These are phyloP conservation scores for Aricia agestis DNA, from an alignment of 1,140 invertebrate species.

Conservation along the genomic window DNA sequence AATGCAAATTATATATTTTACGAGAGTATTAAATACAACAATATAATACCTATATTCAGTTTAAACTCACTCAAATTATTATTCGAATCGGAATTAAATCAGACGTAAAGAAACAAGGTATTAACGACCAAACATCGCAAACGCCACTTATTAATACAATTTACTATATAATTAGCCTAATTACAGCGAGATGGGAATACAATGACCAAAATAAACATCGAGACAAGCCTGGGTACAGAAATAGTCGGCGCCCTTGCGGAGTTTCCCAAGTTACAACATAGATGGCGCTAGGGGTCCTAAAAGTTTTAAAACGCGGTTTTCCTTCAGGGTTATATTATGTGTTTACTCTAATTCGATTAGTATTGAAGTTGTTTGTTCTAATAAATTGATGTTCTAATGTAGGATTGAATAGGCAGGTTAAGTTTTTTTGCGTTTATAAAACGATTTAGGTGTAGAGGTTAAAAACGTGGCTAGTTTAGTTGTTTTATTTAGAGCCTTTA, in stretches of 20 bases:
- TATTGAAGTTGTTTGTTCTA: background rate
- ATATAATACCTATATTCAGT: no score
- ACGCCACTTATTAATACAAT: background rate
- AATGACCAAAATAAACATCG: slow-evolving; percentile 34
- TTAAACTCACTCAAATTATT: no score
- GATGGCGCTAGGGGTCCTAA: slow-evolving; percentile 54
- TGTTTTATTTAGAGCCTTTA: no score
- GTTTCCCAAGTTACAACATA: slow-evolving; percentile 55
- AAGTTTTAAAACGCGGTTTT: slow-evolving; percentile 19
- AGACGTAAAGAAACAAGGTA: no score
- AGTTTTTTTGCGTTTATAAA: no score
- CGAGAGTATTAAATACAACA: no score
- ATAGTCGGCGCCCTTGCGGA: slow-evolving; percentile 47
- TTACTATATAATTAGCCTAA: slow-evolving; percentile 4
- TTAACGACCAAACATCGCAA: background rate
- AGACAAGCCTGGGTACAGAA: slow-evolving; percentile 47
- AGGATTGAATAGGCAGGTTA: no score
- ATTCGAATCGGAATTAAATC: no score
- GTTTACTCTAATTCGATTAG: background rate
- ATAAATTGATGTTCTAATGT: background rate
- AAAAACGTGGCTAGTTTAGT: no score
- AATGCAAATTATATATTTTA: no score
- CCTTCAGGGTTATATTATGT: slow-evolving; percentile 45
- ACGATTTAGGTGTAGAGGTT: no score
- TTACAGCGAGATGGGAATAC: slow-evolving; percentile 9